Evolutionary conservation across 2,888 invertebrate genomes (phyloP), one percentile per base, ranked within the genome.

Genomic region (Oscheius sp.): DNA sequence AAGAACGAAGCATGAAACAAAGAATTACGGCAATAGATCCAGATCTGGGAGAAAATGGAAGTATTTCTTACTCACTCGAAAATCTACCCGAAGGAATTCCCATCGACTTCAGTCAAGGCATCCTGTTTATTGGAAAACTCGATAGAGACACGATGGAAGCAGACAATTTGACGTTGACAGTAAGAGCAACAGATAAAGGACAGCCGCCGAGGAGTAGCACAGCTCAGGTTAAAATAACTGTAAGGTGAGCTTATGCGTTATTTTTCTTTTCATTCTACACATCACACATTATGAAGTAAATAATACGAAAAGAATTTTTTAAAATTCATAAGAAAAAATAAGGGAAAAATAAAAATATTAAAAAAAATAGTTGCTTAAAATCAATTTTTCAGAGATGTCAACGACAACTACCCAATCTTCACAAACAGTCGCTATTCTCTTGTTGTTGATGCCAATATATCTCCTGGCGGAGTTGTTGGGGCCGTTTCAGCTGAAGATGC

Each of bases 331-430:
- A 1, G 26, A 17, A 26, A 4, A 50, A 12, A 50, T 6, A 2
- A 28, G 28, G 50, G 17, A 28, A 26, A 1, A n/a, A n/a, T n/a
- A n/a, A n/a, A n/a, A n/a, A n/a, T n/a, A n/a, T n/a, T n/a, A n/a
- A n/a, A n/a, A n/a, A n/a, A n/a, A n/a, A n/a, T n/a, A n/a, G n/a
- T n/a, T n/a, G n/a, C n/a, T n/a, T n/a, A n/a, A n/a, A n/a, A n/a
- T n/a, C n/a, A n/a, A n/a, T n/a, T n/a, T n/a, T 69, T 66, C 12
- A 45, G 73, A 68, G 77, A 77, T 26, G 64, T 73, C 24, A 77
- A 77, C 45, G 77, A 77, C 28, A 77, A 75, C 41, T 22, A 67
- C 8, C 77, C 77, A 8, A 63, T 72, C 0, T 77, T 77, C 63
- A 61, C 72, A 8, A 73, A 73, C 61, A 67, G 75, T 17, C 72